A percentile compares a stretch with the other conserved stretches of the same genome.
These are phyloP conservation scores for Protobothrops flavoviridis DNA, from an alignment of 2,113 vertebrate species.

Conservation along the genomic window DNA sequence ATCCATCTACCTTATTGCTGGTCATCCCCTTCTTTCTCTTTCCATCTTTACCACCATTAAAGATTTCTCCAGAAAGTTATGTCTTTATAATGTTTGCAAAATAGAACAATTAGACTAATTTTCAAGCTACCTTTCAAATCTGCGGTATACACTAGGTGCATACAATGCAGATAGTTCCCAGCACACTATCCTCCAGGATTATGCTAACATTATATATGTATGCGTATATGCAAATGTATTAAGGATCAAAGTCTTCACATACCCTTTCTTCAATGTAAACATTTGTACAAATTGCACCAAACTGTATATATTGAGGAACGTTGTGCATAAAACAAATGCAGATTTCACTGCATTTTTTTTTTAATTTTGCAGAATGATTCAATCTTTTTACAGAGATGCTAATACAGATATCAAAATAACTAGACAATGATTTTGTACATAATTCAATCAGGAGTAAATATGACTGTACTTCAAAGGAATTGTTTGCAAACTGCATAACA, in stretches of 20 bases:
- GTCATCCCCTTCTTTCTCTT: no score
- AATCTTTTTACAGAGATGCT: neutral
- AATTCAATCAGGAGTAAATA: neutral
- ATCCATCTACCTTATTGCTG: no score
- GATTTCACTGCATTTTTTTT: neutral
- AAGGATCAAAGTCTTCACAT: neutral
- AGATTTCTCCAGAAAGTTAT: no score
- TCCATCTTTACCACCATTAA: no score
- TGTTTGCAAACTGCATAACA: neutral
- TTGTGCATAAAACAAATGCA: neutral
- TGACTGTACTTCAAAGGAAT: neutral
- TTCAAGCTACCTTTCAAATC: no score
- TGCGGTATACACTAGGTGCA: no score
- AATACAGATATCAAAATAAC: neutral
- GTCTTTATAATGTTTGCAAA: no score
- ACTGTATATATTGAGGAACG: neutral
- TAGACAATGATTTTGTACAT: neutral
- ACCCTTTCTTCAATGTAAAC: neutral
- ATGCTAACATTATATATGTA: no score
- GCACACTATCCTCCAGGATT: no score
- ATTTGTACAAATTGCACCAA: neutral
- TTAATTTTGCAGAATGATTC: neutral
- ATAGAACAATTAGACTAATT: no score
- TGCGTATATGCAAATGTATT: neutral
- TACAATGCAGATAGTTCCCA: no score